phyloP scores from a whole-genome alignment of 2,888 invertebrate genomes.

The Gymnocheta viridis region DNA sequence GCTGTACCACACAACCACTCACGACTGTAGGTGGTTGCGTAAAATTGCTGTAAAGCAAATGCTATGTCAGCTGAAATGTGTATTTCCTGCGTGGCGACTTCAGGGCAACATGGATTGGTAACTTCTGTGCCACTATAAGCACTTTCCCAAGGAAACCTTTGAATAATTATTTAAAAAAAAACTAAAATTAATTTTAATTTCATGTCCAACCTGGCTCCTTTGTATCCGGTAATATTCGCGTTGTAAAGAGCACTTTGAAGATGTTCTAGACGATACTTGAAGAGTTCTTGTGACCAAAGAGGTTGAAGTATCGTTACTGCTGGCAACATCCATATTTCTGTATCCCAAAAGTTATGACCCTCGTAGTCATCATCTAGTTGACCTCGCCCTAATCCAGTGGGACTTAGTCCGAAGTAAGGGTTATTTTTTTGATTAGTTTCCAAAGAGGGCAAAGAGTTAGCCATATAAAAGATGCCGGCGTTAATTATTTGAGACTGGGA shows the following conservation, averaged over 20 bases:
- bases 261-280: constrained; percentile 83
- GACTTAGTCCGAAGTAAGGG: constrained; percentile 84
- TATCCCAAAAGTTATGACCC: constrained; percentile 87
- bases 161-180: background rate
- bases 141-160: constrained; percentile 85
- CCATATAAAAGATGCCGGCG: constrained; percentile 84
- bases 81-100: constrained; percentile 84
- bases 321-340: constrained; percentile 86
- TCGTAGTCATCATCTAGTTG: constrained; percentile 79
- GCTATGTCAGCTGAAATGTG: constrained; percentile 85
- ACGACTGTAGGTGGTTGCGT: constrained; percentile 74
- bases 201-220: constrained; percentile 83
- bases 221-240: constrained; percentile 83
- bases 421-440: constrained; percentile 82
- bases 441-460: constrained; percentile 84
- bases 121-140: constrained; percentile 85
- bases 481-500: constrained; percentile 80
- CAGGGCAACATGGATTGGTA: constrained; percentile 85
- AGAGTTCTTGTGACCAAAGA: constrained; percentile 82
- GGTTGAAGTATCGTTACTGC: constrained; percentile 83
- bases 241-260: constrained; percentile 83
- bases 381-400: constrained; percentile 84
- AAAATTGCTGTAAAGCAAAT: constrained; percentile 82
- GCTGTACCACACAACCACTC: constrained; percentile 82
- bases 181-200: background rate